These are phyloP conservation scores for Oceanodroma leucorhoa DNA, from an alignment of 2,797 vertebrate genomes.

Conservation along the genomic window DNA sequence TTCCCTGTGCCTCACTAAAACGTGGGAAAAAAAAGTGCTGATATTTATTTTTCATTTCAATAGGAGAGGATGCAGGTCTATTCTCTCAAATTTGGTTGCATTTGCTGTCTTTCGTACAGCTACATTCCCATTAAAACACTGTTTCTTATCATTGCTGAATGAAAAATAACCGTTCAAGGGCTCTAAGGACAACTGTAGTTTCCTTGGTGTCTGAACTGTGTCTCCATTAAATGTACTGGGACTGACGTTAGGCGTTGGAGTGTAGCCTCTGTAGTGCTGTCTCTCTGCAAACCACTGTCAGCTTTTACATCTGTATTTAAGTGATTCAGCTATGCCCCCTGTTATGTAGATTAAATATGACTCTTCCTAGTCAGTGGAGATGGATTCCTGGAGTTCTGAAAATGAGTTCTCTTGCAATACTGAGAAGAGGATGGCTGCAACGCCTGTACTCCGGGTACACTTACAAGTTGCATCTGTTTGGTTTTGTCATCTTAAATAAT, in stretches of 20 bases:
- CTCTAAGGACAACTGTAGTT: neutral
- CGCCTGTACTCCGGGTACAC: neutral
- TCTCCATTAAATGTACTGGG: neutral
- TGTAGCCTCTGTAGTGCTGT: neutral
- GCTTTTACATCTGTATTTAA: neutral
- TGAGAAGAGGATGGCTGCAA: rapidly evolving
- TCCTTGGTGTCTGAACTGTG: neutral
- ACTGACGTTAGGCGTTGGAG: neutral
- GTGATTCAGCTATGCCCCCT: rapidly evolving
- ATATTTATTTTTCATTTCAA: neutral
- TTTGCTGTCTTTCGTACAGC: neutral
- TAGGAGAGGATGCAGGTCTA: neutral
- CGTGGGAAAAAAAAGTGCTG: neutral
- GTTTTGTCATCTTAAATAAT: neutral
- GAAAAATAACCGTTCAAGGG: neutral
- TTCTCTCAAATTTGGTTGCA: neutral
- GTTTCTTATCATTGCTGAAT: neutral
- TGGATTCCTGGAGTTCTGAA: neutral
- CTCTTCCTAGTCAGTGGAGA: neutral
- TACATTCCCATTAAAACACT: neutral
- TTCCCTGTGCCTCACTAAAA: neutral
- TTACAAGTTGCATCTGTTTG: neutral
- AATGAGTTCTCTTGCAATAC: neutral
- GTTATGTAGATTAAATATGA: neutral
- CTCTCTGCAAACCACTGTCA: neutral